A percentile compares a stretch with the other conserved stretches of the same genome.
These are phyloP conservation scores for Loripinus fragilis DNA, from an alignment of 2,888 invertebrate genomes.

Conservation along the genomic window DNA sequence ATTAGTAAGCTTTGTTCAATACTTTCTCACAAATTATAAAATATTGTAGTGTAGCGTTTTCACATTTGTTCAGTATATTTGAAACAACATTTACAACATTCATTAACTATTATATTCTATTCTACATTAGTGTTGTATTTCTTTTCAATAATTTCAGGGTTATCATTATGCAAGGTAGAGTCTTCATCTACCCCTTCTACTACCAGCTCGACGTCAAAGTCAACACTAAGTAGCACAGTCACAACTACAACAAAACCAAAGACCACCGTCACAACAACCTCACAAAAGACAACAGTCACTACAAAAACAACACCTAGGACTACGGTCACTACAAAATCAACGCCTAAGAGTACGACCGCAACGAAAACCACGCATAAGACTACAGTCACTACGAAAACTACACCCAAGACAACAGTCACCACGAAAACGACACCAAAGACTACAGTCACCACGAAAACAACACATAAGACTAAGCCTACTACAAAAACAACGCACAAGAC, in stretches of 20 bases:
- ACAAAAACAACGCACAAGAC: not conserved
- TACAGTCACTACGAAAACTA: not conserved
- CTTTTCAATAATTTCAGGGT: too few relatives aligned
- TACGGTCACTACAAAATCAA: not conserved
- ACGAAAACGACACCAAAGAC: conserved; percentile 7
- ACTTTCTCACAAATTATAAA: too few relatives aligned
- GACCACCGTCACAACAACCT: not conserved
- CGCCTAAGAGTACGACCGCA: not conserved
- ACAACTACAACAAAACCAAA: not conserved
- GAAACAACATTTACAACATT: too few relatives aligned
- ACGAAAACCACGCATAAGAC: not conserved
- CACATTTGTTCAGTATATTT: too few relatives aligned
- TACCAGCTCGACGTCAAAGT: not conserved
- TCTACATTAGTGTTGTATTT: too few relatives aligned
- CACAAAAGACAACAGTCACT: not conserved
- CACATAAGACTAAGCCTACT: not conserved
- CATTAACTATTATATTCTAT: too few relatives aligned
- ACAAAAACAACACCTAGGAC: not conserved
- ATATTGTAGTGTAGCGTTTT: too few relatives aligned
- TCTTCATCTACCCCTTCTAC: too few relatives aligned
- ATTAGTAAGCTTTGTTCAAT: too few relatives aligned
- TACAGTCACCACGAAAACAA: not conserved
- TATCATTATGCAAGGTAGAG: too few relatives aligned
- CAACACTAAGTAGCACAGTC: not conserved
- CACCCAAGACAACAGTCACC: not conserved